Base-by-base conservation (phyloP, 1,140 invertebrate genomes). In the Brachionus calyciflorus region DNA sequence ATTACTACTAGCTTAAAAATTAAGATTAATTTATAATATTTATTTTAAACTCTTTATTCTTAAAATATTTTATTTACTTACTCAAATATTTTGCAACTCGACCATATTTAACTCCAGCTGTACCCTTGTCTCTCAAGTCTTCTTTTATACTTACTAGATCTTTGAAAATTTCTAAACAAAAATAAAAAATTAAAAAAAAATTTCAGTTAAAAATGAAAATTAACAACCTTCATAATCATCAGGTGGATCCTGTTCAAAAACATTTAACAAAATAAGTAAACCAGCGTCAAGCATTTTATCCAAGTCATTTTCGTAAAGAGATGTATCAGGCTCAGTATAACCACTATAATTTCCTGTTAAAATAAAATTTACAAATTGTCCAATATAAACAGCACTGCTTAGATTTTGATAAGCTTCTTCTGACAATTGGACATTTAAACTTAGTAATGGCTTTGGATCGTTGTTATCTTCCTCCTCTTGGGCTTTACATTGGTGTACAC, bases 301-400 rank as follows among this genome's bases (percentile, higher is more conserved):
- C 14, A 73, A 21, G 26, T 3, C 19, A 40, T 51, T 51, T 6
- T 55, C 24, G 12, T 73, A 44, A 0, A 73, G 40, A 51, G 19
- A 19, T 14, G 1, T 7, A 51, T 17, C 30, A 17, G 37, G n/a
- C 6, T 4, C n/a, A 6, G 30, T n/a, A 12, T 73, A 9, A 40
- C 69, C 69, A 40, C 5, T 10, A 51, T 49, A 73, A 55, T 24
- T 73, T 19, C 69, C 69, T 17, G 69, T 51, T 0, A 73, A 24
- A 12, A 73, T 49, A 55, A 12, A 48, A n/a, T 33, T 33, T 14
- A 26, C 17, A 49, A 73, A 51, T 73, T 73, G 48, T 40, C 17
- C 28, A 2, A 73, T 55, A 51, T 51, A 73, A 49, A 28, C 30
- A 14, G 28, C 51, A 55, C 69, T 73, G 46, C 19, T 49, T 14